Evolutionary conservation across 2,888 invertebrate genomes (phyloP).

Genomic region (Steromphala cineraria): DNA sequence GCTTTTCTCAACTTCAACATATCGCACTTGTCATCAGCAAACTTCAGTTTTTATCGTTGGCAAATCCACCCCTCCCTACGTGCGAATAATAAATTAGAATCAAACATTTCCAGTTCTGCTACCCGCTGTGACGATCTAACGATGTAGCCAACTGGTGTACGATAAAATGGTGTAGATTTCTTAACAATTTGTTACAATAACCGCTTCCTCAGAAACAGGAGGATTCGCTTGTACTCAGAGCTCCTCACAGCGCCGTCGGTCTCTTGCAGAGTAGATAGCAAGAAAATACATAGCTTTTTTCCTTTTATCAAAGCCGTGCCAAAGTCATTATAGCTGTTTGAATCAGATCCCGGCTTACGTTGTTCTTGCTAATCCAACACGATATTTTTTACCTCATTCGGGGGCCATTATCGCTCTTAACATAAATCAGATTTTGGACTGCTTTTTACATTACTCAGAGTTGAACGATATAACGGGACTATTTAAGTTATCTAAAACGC

Average conservation of each 20-base stretch:
- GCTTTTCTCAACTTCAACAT: background rate
- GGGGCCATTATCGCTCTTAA: background rate
- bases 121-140: background rate
- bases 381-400: background rate
- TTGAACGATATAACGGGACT: background rate
- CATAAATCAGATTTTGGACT: background rate
- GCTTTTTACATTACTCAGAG: background rate
- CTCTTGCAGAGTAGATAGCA: background rate
- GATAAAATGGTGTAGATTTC: background rate
- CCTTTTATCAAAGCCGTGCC: background rate
- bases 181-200: slow-evolving; percentile 1
- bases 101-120: background rate
- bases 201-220: background rate
- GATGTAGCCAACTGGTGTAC: background rate
- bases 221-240: background rate
- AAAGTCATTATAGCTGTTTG: background rate
- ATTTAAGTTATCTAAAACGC: no score
- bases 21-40: background rate
- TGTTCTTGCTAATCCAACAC: background rate
- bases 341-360: background rate
- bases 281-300: background rate
- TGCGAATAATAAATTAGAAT: slow-evolving; percentile 8
- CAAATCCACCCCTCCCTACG: background rate
- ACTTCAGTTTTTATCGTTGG: background rate
- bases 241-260: background rate